Conservation (phyloP, 2,113 vertebrate genomes). For the human (Homo sapiens) region DNA sequence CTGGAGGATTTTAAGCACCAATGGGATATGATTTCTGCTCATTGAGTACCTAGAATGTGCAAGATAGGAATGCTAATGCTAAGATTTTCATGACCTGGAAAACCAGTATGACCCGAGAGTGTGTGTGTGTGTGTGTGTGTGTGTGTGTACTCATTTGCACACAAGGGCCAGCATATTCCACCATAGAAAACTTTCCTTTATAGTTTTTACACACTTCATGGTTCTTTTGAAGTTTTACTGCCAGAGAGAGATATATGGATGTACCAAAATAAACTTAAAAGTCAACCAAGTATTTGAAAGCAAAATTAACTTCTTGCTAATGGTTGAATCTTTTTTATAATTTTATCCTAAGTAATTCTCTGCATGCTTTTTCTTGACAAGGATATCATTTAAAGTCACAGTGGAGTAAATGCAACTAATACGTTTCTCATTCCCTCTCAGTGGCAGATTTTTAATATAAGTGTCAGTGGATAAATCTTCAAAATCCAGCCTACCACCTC, state of each 20-base stretch:
- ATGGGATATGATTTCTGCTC: neutral
- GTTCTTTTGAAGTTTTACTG: neutral
- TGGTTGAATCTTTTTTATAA: neutral
- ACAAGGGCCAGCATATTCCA: rapidly evolving
- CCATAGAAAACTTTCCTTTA: neutral
- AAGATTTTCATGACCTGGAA: neutral
- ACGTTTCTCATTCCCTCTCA: neutral
- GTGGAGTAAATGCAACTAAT: slow-evolving; percentile 39
- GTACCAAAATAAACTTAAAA: neutral
- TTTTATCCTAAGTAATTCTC: slow-evolving; percentile 49
- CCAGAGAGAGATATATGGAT: neutral
- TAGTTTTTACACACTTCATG: neutral
- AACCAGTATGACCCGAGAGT: neutral
- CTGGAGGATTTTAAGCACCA: neutral
- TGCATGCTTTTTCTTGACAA: slow-evolving; percentile 21
- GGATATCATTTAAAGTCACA: slow-evolving; percentile 62
- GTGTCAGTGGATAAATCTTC: slow-evolving; percentile 45
- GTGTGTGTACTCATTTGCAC: rapidly evolving
- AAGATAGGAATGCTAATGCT: no score
- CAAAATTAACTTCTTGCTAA: slow-evolving; percentile 54
- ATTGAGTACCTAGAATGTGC: rapidly evolving
- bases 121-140: neutral
- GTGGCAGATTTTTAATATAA: slow-evolving; percentile 60
- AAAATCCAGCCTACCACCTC: neutral
- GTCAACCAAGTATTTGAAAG: slow-evolving; percentile 51